Percentiles rank a stretch among this genome's conserved stretches.
phyloP scores from a whole-genome alignment of 2,113 vertebrate species.

The Rhegmatorhina hoffmannsi region DNA sequence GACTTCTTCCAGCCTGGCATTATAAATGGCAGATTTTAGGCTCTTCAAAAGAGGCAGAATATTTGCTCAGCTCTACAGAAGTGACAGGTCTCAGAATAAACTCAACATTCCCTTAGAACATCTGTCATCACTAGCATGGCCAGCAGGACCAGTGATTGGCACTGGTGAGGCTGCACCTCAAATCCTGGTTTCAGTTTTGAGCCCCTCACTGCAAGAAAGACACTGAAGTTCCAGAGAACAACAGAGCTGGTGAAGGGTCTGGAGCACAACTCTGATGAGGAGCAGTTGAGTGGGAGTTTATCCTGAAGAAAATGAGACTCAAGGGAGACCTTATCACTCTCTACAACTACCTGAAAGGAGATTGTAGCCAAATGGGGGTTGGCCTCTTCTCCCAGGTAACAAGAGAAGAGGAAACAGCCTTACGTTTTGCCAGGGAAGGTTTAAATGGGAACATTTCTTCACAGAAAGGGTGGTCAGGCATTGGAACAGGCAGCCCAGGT shows the following conservation, averaged over 20 bases:
- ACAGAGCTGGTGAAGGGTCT: neutral
- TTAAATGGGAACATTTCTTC: neutral
- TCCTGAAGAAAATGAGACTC: neutral
- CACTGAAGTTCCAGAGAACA: neutral
- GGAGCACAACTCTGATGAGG: neutral
- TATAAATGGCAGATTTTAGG: neutral
- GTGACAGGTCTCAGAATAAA: neutral
- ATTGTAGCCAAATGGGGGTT: fast-evolving
- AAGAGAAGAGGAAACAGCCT: neutral
- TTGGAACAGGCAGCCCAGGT: neutral
- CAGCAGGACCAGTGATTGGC: neutral
- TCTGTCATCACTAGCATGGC: neutral
- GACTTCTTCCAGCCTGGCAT: neutral
- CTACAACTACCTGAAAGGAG: neutral
- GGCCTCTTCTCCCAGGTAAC: neutral
- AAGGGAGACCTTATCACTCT: neutral
- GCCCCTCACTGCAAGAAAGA: neutral
- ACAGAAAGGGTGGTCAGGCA: neutral
- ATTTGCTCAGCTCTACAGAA: neutral
- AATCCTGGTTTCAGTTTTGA: neutral
- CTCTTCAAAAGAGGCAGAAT: neutral
- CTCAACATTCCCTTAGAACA: neutral
- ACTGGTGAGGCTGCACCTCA: neutral
- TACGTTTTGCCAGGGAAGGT: neutral
- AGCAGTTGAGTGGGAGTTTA: neutral